These are phyloP conservation scores for Conomelus anceps DNA, from an alignment of 2,888 invertebrate species.

Conservation along the genomic window DNA sequence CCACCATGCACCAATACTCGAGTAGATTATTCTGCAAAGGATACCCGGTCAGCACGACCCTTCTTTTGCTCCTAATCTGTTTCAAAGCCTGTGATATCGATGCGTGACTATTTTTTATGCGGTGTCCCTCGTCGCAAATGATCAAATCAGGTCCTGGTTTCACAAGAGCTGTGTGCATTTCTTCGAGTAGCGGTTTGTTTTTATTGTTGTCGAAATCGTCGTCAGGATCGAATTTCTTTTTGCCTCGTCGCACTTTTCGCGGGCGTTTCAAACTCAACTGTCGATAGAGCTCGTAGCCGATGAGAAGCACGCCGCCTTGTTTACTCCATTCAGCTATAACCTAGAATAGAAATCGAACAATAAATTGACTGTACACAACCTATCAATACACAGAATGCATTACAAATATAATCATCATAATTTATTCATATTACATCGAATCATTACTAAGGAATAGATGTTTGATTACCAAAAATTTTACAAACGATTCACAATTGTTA, in stretches of 20 bases:
- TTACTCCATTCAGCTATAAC: constrained; percentile 68
- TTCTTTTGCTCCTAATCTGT: constrained; percentile 85
- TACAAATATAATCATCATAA: too few species aligned
- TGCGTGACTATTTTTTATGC: constrained; percentile 96
- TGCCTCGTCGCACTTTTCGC: constrained; percentile 53
- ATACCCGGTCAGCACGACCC: constrained; percentile 95
- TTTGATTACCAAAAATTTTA: too few species aligned
- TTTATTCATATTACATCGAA: too few species aligned
- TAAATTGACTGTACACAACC: not conserved
- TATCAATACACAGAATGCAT: not conserved
- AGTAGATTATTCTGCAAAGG: constrained; percentile 95
- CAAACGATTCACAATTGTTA: too few species aligned
- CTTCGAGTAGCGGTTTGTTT: constrained; percentile 68
- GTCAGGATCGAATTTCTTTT: constrained; percentile 48
- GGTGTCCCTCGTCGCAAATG: constrained; percentile 94
- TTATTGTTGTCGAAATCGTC: constrained; percentile 49
- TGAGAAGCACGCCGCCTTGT: constrained; percentile 85
- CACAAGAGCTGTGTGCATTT: constrained; percentile 70
- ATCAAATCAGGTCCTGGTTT: constrained; percentile 82
- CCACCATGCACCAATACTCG: constrained; percentile 99
- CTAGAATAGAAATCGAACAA: constrained; percentile 28
- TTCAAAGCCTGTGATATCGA: constrained; percentile 93
- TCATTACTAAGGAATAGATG: too few species aligned
- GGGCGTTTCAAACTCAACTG: constrained; percentile 74
- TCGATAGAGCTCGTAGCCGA: constrained; percentile 95